Evolutionary conservation across 1,140 invertebrate genomes (phyloP).

Genomic region (Zaprionus davidi): DNA sequence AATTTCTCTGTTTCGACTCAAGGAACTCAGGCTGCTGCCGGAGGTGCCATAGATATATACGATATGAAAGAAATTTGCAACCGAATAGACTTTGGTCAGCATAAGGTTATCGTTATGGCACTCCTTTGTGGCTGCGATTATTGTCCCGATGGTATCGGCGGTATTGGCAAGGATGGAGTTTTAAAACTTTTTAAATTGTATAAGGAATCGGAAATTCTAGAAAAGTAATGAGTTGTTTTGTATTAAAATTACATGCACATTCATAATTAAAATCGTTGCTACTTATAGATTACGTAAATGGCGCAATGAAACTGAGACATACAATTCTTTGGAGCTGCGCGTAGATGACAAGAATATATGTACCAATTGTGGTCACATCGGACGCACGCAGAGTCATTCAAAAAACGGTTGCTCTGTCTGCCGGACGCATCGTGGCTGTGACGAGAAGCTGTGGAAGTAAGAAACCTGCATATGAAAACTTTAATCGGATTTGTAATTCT

Average conservation of each 20-base stretch:
- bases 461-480: conserved; percentile 80
- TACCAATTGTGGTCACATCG: conserved; percentile 88
- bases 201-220: conserved; percentile 86
- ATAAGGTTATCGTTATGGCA: conserved; percentile 93
- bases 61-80: conserved; percentile 87
- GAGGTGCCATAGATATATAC: conserved; percentile 91
- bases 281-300: conserved; percentile 86
- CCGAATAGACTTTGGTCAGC: conserved; percentile 87
- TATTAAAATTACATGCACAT: too few relatives aligned
- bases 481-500: background rate
- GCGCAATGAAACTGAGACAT: conserved; percentile 86
- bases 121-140: conserved; percentile 95
- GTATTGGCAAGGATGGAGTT: conserved; percentile 91
- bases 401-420: conserved; percentile 88
- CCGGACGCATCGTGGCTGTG: conserved; percentile 86
- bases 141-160: conserved; percentile 90
- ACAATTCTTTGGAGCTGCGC: conserved; percentile 85
- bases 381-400: conserved; percentile 86
- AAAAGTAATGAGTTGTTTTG: conserved; percentile 84
- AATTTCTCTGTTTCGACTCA: conserved; percentile 92
- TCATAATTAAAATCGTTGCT: background rate
- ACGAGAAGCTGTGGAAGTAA: conserved; percentile 87
- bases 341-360: conserved; percentile 87
- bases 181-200: conserved; percentile 90
- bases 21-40: conserved; percentile 86